Conservation (phyloP, 2,888 invertebrate genomes). For the Hyposoter dolosus region DNA sequence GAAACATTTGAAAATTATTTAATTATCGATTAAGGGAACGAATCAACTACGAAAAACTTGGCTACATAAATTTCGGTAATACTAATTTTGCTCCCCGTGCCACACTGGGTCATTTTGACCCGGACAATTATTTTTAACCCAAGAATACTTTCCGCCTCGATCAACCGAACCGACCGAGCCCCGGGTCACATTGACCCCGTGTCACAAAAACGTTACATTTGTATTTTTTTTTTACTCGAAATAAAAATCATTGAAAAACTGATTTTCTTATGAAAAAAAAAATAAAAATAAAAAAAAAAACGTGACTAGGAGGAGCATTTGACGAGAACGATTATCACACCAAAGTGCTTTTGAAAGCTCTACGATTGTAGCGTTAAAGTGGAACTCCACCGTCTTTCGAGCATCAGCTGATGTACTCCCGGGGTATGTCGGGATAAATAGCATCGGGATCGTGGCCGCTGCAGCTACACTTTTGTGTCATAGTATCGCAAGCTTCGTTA, state of each 20-base stretch:
- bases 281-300: no score
- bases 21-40: background rate
- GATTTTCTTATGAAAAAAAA: background rate
- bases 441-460: constrained; percentile 79
- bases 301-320: constrained; percentile 20
- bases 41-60: background rate
- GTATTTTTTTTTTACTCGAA: background rate
- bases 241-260: background rate
- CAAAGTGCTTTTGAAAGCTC: constrained; percentile 76
- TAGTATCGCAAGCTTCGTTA: constrained; percentile 67
- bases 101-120: background rate
- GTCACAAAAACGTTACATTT: background rate
- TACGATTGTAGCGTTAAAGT: constrained; percentile 79
- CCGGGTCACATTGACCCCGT: background rate
- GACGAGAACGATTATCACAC: constrained; percentile 74
- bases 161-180: background rate
- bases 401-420: constrained; percentile 82
- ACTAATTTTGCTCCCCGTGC: no score
- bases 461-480: constrained; percentile 69
- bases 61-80: no score
- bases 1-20: background rate
- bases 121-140: background rate
- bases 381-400: constrained; percentile 81
- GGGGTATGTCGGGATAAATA: constrained; percentile 79
- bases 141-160: background rate